phyloP scores from a whole-genome alignment of 2,797 vertebrate species.

The Lithobates pipiens region DNA sequence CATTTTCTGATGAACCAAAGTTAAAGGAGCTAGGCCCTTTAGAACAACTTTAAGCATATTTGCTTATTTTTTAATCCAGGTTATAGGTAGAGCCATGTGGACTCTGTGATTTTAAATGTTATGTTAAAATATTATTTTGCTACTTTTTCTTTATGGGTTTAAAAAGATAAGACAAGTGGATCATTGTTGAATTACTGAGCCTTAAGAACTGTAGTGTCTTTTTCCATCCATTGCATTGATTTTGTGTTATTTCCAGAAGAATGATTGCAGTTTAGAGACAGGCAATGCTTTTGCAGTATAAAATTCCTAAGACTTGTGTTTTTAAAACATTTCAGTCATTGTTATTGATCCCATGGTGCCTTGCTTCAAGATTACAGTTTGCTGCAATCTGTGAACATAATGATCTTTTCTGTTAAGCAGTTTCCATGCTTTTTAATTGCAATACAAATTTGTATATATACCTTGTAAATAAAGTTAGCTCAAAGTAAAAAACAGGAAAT shows the following conservation, averaged over 20 bases:
- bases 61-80: too few relatives aligned
- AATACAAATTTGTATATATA: conserved; percentile 30
- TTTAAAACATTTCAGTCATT: conserved; percentile 51
- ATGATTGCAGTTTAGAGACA: conserved; percentile 30
- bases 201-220: background rate
- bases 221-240: conserved; percentile 18
- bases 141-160: background rate
- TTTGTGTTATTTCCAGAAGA: conserved; percentile 26
- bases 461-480: too few relatives aligned
- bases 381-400: conserved; percentile 56
- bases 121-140: background rate
- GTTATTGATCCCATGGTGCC: conserved; percentile 50
- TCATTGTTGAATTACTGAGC: conserved; percentile 17
- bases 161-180: background rate
- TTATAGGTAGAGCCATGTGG: too few relatives aligned
- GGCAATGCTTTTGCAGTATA: conserved; percentile 18
- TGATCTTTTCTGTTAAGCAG: conserved; percentile 30
- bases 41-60: too few relatives aligned
- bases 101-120: too few relatives aligned
- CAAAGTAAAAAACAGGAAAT: too few relatives aligned
- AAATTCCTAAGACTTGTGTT: conserved; percentile 32
- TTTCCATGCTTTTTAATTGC: conserved; percentile 43
- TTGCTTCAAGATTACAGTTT: conserved; percentile 41
- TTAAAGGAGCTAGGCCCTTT: too few relatives aligned
- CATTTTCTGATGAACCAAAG: too few relatives aligned